Evolutionary conservation across 2,888 invertebrate genomes (phyloP), one percentile per base, ranked within the genome.

Genomic region (Julus scanicus): DNA sequence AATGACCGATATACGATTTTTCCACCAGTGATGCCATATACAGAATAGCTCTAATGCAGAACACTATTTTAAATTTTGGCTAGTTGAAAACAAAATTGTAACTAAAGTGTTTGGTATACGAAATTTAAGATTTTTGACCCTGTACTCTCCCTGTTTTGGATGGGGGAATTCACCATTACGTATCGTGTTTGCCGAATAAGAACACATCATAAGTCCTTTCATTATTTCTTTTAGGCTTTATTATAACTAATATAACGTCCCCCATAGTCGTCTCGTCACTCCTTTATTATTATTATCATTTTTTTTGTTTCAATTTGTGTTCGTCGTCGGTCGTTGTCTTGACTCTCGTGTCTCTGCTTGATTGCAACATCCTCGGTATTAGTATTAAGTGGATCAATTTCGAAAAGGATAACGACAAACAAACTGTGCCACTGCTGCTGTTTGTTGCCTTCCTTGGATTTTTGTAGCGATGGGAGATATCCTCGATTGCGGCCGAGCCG

Each of bases 171-270:
- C 13, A 1, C 49, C 49, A 49, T 49, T 49, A 49, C 11, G 49
- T 49, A 49, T 9, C 49, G 49, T 49, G 49, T 49, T 49, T 49
- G 49, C 29, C 71, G 71, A 29, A 71, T 29, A 29, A 63, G 29
- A 71, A 11, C 5, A 8, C 71, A 29, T 71, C 71, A 6, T 29
- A n/a, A 71, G 71, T n/a, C 8, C 71, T 71, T 71, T 71, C 71
- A 71, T 71, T 71, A 71, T 71, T 29, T 71, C 29, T 71, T n/a
- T 29, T 71, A 29, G 71, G 71, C 71, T 71, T 71, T 71, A 71
- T 29, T 71, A 71, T 71, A 71, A 71, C 71, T 71, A 71, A 71
- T 71, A 71, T 71, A 71, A 71, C 71, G 71, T 71, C 71, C 71
- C 71, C 71, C 71, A n/a, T 71, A 71, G 71, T 71, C 71, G 71